Conservation (phyloP, 2,888 invertebrate species). For the Volucella inflata region DNA sequence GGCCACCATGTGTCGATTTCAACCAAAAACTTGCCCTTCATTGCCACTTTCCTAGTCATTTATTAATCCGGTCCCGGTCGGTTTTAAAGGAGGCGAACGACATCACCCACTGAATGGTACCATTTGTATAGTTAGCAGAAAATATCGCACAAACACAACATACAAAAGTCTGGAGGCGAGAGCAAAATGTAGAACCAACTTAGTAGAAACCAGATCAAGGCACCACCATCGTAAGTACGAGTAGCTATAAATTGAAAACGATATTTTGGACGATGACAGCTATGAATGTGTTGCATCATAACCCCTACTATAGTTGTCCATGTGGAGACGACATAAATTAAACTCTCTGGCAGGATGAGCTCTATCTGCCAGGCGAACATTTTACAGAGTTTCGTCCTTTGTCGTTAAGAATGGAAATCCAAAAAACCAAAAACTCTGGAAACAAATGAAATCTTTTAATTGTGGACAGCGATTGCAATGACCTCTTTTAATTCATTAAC, state of each 20-base stretch:
- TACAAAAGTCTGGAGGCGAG: too few species aligned
- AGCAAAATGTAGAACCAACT: too few species aligned
- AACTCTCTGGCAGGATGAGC: neutral
- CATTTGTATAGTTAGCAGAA: neutral
- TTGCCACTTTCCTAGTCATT: neutral
- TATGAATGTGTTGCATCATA: neutral
- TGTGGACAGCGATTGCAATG: constrained; percentile 1
- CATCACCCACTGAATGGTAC: neutral
- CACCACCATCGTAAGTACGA: neutral
- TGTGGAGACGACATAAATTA: constrained; percentile 6
- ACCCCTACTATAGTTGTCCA: neutral
- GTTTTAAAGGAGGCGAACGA: neutral
- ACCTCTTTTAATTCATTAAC: neutral
- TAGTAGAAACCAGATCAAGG: too few species aligned
- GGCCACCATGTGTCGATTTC: neutral
- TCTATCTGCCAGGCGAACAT: neutral
- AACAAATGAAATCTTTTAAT: constrained; percentile 4
- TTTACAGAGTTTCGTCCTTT: neutral
- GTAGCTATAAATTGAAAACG: constrained; percentile 16
- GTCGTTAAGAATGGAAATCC: neutral
- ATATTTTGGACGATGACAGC: constrained; percentile 12
- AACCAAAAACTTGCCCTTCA: neutral
- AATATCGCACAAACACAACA: too few species aligned
- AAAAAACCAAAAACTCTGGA: neutral
- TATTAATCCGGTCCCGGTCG: constrained; percentile 22